Percentiles rank a stretch among this genome's conserved stretches.
Evolutionary conservation across 64 coral and sea anemone genomes (phyloP).

Genomic region (Actinia equina): DNA sequence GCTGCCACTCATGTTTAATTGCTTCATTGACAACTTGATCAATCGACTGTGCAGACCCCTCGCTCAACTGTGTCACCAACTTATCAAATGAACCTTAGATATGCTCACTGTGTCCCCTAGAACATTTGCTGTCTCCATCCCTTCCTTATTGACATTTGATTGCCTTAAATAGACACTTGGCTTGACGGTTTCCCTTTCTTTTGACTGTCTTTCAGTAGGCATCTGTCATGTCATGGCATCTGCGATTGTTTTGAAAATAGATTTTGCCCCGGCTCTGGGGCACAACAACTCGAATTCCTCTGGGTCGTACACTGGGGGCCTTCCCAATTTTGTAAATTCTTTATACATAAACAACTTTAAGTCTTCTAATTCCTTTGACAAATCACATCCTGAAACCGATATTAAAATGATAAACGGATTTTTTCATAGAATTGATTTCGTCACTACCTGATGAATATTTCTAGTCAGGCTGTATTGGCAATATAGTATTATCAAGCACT

Average conservation of each 20-base stretch:
- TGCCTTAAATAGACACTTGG: neutral
- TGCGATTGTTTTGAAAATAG: neutral
- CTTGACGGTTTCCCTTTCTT: neutral
- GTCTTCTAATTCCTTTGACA: too few relatives aligned
- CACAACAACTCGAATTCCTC: neutral
- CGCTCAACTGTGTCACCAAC: neutral
- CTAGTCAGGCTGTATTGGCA: neutral
- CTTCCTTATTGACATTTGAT: neutral
- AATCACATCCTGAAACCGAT: too few relatives aligned
- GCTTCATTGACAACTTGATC: constrained; percentile 39
- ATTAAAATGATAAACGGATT: too few relatives aligned
- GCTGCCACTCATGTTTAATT: constrained; percentile 36
- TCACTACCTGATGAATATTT: too few relatives aligned
- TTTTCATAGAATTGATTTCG: too few relatives aligned
- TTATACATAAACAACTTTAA: too few relatives aligned
- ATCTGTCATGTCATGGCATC: neutral
- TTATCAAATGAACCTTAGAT: neutral
- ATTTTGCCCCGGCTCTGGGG: neutral
- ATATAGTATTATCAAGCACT: too few relatives aligned
- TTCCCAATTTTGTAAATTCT: too few relatives aligned
- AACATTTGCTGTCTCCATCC: constrained; percentile 12
- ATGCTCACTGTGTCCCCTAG: neutral
- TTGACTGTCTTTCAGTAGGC: constrained; percentile 4
- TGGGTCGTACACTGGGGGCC: too few relatives aligned
- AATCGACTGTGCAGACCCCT: neutral